Evolutionary conservation across 2,888 invertebrate genomes (phyloP), one percentile per base, ranked within the genome.

Genomic region (Tenthredo distinguenda): DNA sequence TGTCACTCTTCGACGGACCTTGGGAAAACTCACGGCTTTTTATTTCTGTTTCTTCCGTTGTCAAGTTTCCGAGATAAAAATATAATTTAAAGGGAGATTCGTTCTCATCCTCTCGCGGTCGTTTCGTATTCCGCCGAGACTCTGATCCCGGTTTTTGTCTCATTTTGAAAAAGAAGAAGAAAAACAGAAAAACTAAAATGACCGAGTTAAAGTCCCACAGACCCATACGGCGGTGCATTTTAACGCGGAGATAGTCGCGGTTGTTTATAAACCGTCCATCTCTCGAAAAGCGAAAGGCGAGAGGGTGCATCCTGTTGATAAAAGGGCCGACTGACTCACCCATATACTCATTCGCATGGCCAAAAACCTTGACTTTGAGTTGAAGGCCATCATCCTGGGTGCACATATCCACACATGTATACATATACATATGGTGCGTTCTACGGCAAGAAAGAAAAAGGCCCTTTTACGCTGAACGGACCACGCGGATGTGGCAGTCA

Each of bases 341-440:
- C 40, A 26, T n/a, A 9, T n/a, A n/a, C 12, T 74, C 72, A 74
- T 85, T 87, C 86, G 86, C 88, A 87, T 87, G 31, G 26, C 50
- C 89, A 50, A 87, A 90, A 91, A 90, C 88, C 90, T 89, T 89
- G 89, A 88, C 86, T 87, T 86, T 85, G 88, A 88, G 87, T 90
- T 90, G 90, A 91, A 91, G 90, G 90, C 90, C 90, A 87, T 84
- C 84, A 37, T 40, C 84, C 77, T 85, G 40, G 40, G 10, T 31
- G 40, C 40, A 74, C n/a, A 7, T 21, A 72, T 62, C 21, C 62
- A 26, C 21, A 4, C 15, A 4, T 26, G 2, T 4, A 65, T 9
- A n/a, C 15, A 1, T 71, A 12, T 71, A 26, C 12, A 40, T 37
- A 37, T 34, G 15, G 68, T 12, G 26, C 15, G 31, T 68, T 77